Evolutionary conservation across 23 tunicate genomes (phyloP).

Genomic region (Aplidium turbinatum): DNA sequence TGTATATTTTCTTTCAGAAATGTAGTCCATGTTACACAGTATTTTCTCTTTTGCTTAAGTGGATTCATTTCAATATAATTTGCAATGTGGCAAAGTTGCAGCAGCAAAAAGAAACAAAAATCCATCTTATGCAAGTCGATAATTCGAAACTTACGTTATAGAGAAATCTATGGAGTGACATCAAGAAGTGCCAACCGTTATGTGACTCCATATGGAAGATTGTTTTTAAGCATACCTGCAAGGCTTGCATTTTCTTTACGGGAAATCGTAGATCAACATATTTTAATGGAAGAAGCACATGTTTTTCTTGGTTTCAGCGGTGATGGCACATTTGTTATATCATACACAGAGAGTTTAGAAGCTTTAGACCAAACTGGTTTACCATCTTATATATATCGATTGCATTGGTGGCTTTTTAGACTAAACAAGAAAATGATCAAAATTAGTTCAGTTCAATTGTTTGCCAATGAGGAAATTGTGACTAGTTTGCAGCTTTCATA

Average conservation of each 20-base stretch:
- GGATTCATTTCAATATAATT: too few relatives aligned
- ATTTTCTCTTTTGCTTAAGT: too few relatives aligned
- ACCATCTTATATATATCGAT: conserved; percentile 45
- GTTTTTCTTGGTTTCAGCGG: conserved; percentile 83
- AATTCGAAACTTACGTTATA: conserved; percentile 1
- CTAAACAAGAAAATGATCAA: conserved; percentile 36
- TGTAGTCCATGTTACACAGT: too few relatives aligned
- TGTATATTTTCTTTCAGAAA: too few relatives aligned
- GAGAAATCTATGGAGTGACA: conserved; percentile 9
- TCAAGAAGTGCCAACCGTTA: not conserved
- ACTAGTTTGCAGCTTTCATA: conserved; percentile 31
- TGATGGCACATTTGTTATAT: conserved; percentile 63
- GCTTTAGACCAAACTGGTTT: conserved; percentile 51
- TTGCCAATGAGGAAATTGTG: conserved; percentile 81
- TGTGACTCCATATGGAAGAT: not conserved
- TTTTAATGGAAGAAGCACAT: conserved; percentile 78
- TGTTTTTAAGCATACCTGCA: conserved; percentile 45
- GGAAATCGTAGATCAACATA: conserved; percentile 45
- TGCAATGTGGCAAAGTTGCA: not conserved
- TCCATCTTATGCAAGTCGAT: not conserved
- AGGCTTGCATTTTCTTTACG: conserved; percentile 57
- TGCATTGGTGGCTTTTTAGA: conserved; percentile 91
- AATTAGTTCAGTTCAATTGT: conserved; percentile 47
- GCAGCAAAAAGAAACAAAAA: not conserved
- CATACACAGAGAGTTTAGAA: conserved; percentile 80